Conservation (phyloP, 2,113 vertebrate species). For the Brienomyrus longianalis region DNA sequence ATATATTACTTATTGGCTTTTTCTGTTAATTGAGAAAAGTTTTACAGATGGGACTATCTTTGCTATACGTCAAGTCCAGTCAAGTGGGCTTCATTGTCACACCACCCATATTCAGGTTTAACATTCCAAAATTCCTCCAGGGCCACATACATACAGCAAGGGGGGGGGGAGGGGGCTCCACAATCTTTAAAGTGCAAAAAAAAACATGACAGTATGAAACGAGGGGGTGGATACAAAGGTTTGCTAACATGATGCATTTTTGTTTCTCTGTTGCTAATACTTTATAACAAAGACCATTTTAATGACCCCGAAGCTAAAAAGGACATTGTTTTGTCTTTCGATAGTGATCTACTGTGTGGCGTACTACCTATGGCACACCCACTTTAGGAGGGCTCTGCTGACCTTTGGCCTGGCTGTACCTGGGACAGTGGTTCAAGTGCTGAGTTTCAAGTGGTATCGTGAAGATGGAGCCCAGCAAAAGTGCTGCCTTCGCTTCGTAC, state of each 20-base stretch:
- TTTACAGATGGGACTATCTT: neutral
- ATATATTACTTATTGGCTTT: neutral
- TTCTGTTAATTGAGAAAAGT: neutral
- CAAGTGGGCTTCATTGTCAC: neutral
- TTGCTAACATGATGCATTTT: neutral
- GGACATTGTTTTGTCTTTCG: neutral
- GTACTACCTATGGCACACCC: conserved; percentile 56
- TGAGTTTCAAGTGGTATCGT: conserved; percentile 72
- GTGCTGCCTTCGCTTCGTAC: conserved; percentile 55
- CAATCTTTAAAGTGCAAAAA: neutral
- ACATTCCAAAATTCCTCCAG: neutral
- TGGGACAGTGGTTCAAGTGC: conserved; percentile 61
- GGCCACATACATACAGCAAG: neutral
- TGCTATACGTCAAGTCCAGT: neutral
- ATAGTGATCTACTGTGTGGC: conserved; percentile 64
- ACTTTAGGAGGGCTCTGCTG: conserved; percentile 60
- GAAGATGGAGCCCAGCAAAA: conserved; percentile 48
- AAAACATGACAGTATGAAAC: neutral
- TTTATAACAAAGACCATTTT: neutral
- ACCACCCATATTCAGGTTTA: neutral
- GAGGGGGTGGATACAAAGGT: neutral
- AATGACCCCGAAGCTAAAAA: neutral
- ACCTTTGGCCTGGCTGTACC: conserved; percentile 56
- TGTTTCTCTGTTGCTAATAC: neutral
- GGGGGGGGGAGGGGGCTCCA: neutral